Base-by-base conservation (phyloP, 35 echinoderm and acorn worm genomes). In the Diadema setosum region DNA sequence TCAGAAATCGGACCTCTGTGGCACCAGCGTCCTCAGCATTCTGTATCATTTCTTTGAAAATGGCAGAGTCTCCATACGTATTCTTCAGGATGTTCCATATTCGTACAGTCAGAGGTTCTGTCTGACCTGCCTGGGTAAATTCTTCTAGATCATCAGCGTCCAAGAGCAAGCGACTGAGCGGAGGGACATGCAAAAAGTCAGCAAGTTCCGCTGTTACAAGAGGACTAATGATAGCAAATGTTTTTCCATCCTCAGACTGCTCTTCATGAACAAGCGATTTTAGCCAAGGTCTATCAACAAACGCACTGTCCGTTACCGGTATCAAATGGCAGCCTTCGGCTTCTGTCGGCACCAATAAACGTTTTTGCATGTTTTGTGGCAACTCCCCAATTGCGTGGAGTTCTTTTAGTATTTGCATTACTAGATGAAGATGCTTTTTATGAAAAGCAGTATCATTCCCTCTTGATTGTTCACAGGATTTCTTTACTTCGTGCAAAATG, bases 11-110 rank as follows among this genome's bases (percentile, higher is more conserved):
- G 12, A 96, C 90, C 40, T 93, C 90, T 16, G 35, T 57, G 23
- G 94, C 94, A 17, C 94, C 90, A 65, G 94, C 94, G 45, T 96
- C 94, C 17, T 96, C 94, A n/a, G 94, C 90, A 96, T 96, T 96
- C 42, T 96, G 94, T 35, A 96, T 87, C 42, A 96, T 49, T 42
- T 96, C 94, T 60, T 92, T 96, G 11, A 82, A 64, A n/a, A 96
- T 88, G 17, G 55, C 67, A 8, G 31, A 39, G n/a, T 69, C 84
- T 42, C 84, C 75, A 48, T 96, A 80, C 27, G 45, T 69, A 36
- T 84, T 29, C 18, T 80, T 58, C 5, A 94, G 60, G 16, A 87
- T 87, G 55, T 87, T 87, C 48, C 65, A 81, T 17, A 93, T n/a
- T 37, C 84, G 50, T 8, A 65, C 45, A 14, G 84, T 93, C 20